A percentile compares a stretch with the other conserved stretches of the same genome.
phyloP scores from a whole-genome alignment of 2,888 invertebrate species.

The Oxyscelio sp. region DNA sequence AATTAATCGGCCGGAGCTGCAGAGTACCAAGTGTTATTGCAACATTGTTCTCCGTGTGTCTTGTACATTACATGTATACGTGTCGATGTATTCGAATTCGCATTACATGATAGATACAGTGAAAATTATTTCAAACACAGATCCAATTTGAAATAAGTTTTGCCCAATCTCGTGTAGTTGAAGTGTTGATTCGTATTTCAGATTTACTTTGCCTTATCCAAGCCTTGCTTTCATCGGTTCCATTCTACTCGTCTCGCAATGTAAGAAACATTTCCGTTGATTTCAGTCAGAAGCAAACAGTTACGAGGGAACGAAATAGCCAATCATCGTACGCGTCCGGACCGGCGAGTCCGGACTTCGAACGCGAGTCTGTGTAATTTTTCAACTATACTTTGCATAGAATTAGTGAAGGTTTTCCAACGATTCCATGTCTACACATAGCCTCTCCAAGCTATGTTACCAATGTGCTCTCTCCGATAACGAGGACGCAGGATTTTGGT shows the following conservation, averaged over 20 bases:
- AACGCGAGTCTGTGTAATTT: constrained; percentile 83
- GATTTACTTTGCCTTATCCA: constrained; percentile 11
- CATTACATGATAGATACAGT: constrained; percentile 78
- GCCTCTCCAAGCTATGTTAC: constrained; percentile 82
- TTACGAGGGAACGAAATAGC: constrained; percentile 4
- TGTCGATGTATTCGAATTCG: constrained; percentile 58
- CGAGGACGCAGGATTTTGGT: constrained; percentile 73
- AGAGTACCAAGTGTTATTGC: no score
- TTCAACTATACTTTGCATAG: constrained; percentile 98
- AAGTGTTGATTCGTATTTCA: constrained; percentile 41
- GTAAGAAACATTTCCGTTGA: no score
- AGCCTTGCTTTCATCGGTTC: neutral
- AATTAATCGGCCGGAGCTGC: no score
- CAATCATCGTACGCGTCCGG: constrained; percentile 1
- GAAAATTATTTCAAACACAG: constrained; percentile 88
- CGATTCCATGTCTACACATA: constrained; percentile 89
- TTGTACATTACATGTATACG: neutral
- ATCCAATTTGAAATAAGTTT: constrained; percentile 88
- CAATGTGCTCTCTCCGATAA: constrained; percentile 81
- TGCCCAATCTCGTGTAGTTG: constrained; percentile 80
- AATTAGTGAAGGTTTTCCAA: constrained; percentile 96
- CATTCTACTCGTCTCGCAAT: no score
- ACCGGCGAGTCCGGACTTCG: neutral
- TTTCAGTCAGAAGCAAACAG: neutral
- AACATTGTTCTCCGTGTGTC: no score